Evolutionary conservation across 2,888 invertebrate genomes (phyloP).

Genomic region (Sepioteuthis lessoniana): DNA sequence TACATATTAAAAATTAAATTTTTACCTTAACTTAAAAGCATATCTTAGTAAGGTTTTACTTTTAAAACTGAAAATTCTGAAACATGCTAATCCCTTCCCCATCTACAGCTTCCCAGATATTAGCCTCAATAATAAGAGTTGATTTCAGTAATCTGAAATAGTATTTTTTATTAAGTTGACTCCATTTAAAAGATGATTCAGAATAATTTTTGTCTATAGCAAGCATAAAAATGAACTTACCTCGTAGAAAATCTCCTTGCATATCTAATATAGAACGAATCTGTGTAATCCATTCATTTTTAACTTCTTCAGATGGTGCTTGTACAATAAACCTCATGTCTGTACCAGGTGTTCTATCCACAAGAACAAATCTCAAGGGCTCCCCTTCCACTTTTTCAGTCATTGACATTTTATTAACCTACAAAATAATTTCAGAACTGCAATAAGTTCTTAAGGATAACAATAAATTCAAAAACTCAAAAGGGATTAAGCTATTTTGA

Average conservation of each 20-base stretch:
- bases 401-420: conserved; percentile 97
- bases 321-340: conserved; percentile 86
- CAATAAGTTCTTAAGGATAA: neutral
- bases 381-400: conserved; percentile 80
- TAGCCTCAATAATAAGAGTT: too few relatives aligned
- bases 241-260: conserved; percentile 91
- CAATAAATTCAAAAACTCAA: neutral
- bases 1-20: too few relatives aligned
- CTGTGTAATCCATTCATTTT: conserved; percentile 88
- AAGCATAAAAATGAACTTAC: conserved; percentile 57
- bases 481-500: neutral
- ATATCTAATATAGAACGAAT: conserved; percentile 91
- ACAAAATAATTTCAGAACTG: conserved; percentile 56
- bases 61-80: too few relatives aligned
- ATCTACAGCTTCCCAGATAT: too few relatives aligned
- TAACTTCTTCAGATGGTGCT: conserved; percentile 83
- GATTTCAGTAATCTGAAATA: neutral
- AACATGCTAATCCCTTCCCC: too few relatives aligned
- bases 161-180: neutral
- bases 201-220: neutral
- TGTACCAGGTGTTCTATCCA: conserved; percentile 80
- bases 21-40: too few relatives aligned
- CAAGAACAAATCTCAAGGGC: conserved; percentile 83
- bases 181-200: neutral
- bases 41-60: too few relatives aligned